Conservation (phyloP, 2,113 vertebrate genomes). For the Gnathonemus longibarbis region DNA sequence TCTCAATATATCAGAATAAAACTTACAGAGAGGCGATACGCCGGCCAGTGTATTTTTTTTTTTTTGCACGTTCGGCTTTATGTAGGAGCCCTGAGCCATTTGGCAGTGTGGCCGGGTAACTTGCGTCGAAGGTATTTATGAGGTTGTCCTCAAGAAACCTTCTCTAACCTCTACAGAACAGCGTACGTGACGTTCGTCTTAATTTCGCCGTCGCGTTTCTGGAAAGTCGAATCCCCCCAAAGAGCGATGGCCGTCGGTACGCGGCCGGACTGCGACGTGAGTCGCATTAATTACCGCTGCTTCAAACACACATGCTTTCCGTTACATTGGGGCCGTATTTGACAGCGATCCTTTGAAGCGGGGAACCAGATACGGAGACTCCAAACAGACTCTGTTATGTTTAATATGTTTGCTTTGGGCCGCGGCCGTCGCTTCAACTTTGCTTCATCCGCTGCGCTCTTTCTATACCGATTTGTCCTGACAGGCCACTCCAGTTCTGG, state of each 20-base stretch:
- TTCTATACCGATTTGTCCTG: neutral
- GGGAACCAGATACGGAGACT: neutral
- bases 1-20: neutral
- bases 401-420: neutral
- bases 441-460: neutral
- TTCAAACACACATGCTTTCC: constrained; percentile 40
- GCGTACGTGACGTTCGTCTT: constrained; percentile 43
- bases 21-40: constrained; percentile 49
- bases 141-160: constrained; percentile 56
- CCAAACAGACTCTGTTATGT: neutral
- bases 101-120: constrained; percentile 42
- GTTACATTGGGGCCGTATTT: constrained; percentile 25
- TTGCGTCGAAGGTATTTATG: constrained; percentile 50
- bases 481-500: neutral
- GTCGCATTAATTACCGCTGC: constrained; percentile 40
- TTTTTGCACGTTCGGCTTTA: constrained; percentile 49
- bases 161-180: constrained; percentile 47
- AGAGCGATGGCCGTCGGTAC: constrained; percentile 38
- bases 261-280: constrained; percentile 32
- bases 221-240: constrained; percentile 37
- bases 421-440: neutral
- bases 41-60: constrained; percentile 49
- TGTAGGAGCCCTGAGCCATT: constrained; percentile 44
- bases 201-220: constrained; percentile 37
- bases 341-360: neutral